phyloP scores from a whole-genome alignment of 2,797 vertebrate genomes.

The Orientallactaga sibirica region DNA sequence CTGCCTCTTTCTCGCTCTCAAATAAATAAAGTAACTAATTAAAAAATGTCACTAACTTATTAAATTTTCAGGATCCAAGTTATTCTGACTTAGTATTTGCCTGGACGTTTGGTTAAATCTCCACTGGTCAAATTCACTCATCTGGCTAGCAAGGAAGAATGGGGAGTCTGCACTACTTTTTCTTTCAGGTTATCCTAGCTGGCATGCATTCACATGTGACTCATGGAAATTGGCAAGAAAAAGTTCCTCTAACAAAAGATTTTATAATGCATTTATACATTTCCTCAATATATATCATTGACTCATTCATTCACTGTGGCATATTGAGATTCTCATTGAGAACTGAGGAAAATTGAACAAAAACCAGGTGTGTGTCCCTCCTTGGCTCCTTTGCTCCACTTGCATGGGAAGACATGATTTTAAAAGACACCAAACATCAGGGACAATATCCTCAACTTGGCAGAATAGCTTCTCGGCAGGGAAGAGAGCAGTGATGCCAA shows the following conservation, averaged over 20 bases:
- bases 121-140: background rate
- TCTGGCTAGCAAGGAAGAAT: background rate
- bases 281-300: background rate
- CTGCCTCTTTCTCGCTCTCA: too few species aligned
- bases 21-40: too few species aligned
- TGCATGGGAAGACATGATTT: conserved; percentile 42
- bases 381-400: background rate
- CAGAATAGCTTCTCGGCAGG: conserved; percentile 47
- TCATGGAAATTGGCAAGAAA: background rate
- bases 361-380: background rate
- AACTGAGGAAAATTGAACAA: background rate
- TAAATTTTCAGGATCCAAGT: background rate
- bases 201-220: background rate
- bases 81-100: background rate
- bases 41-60: background rate
- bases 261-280: background rate
- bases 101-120: background rate
- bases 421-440: conserved; percentile 62
- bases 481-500: conserved; percentile 55
- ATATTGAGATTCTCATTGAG: background rate
- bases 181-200: background rate
- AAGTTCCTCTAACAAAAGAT: background rate
- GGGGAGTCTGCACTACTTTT: background rate
- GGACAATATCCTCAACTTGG: conserved; percentile 52
- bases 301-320: background rate